Evolutionary conservation across 2,888 invertebrate genomes (phyloP).

Genomic region (Trichopria drosophilae): DNA sequence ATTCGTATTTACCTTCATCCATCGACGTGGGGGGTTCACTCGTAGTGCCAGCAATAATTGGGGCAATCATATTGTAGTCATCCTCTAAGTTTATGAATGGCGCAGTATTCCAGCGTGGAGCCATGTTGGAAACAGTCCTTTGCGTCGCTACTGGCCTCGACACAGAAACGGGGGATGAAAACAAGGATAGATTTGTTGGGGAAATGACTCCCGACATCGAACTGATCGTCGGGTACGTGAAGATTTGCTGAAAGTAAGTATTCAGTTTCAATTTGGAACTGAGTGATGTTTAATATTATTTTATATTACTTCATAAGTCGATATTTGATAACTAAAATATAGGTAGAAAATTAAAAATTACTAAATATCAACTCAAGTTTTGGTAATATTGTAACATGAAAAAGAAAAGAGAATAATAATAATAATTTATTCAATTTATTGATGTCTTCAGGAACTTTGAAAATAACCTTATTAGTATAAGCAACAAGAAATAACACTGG

Average conservation of each 20-base stretch:
- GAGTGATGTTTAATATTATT: too few relatives aligned
- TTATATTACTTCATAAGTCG: too few relatives aligned
- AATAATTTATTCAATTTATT: too few relatives aligned
- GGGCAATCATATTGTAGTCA: conserved; percentile 92
- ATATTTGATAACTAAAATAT: too few relatives aligned
- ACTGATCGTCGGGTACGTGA: conserved; percentile 86
- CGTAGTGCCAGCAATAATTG: conserved; percentile 64
- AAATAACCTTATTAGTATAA: too few relatives aligned
- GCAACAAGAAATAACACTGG: too few relatives aligned
- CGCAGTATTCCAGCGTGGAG: conserved; percentile 79
- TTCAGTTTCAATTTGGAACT: too few relatives aligned
- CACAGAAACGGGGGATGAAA: conserved; percentile 70
- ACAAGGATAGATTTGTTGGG: conserved; percentile 83
- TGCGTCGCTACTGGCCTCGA: conserved; percentile 74
- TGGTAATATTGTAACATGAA: too few relatives aligned
- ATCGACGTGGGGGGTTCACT: conserved; percentile 53
- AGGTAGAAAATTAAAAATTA: too few relatives aligned
- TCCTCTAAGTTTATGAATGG: conserved; percentile 89
- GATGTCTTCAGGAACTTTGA: too few relatives aligned
- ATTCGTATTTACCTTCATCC: conserved; percentile 51
- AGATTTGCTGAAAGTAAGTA: conserved; percentile 72
- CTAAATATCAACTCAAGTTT: too few relatives aligned
- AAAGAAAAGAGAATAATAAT: too few relatives aligned
- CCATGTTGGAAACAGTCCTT: conserved; percentile 59
- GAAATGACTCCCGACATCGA: conserved; percentile 87